Conservation (phyloP, 2,113 vertebrate genomes). For the human (Homo sapiens) region DNA sequence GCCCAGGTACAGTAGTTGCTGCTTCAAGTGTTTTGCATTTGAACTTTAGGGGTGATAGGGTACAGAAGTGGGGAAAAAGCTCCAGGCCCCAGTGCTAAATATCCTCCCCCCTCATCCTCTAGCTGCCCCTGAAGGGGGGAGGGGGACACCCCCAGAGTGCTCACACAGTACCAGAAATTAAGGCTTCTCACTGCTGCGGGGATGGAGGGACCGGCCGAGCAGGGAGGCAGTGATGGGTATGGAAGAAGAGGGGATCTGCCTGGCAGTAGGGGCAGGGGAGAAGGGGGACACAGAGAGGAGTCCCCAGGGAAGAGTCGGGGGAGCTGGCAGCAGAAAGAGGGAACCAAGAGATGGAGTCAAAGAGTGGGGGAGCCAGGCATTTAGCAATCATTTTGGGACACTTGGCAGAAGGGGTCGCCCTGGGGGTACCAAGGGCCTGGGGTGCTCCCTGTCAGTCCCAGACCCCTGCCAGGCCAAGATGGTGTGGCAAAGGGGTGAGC, state of each 20-base stretch:
- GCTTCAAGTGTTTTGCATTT: slow-evolving; percentile 85
- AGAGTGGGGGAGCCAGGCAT: slow-evolving; percentile 74
- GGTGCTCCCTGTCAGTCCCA: slow-evolving; percentile 71
- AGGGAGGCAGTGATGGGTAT: slow-evolving; percentile 75
- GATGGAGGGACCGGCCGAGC: slow-evolving; percentile 70
- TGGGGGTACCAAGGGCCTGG: slow-evolving; percentile 72
- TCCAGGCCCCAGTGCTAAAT: slow-evolving; percentile 74
- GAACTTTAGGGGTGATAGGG: slow-evolving; percentile 71
- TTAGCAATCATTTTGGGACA: slow-evolving; percentile 74
- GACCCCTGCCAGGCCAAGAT: slow-evolving; percentile 74
- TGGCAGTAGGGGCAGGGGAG: not conserved
- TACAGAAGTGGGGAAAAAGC: slow-evolving; percentile 64
- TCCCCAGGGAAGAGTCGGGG: not conserved
- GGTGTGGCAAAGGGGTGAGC: slow-evolving; percentile 70
- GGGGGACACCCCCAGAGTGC: slow-evolving; percentile 78
- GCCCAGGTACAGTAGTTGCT: slow-evolving; percentile 85
- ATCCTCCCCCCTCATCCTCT: slow-evolving; percentile 52
- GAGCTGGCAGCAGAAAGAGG: slow-evolving; percentile 71
- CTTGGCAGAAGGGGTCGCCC: slow-evolving; percentile 73
- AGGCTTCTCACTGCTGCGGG: slow-evolving; percentile 82
- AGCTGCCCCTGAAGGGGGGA: slow-evolving; percentile 79
- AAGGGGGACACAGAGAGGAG: not conserved
- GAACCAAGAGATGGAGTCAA: slow-evolving; percentile 54
- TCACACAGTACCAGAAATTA: slow-evolving; percentile 82
- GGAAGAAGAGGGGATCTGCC: slow-evolving; percentile 15